These are phyloP conservation scores for Pelecanus crispus DNA, from an alignment of 2,113 vertebrate genomes.

Conservation along the genomic window DNA sequence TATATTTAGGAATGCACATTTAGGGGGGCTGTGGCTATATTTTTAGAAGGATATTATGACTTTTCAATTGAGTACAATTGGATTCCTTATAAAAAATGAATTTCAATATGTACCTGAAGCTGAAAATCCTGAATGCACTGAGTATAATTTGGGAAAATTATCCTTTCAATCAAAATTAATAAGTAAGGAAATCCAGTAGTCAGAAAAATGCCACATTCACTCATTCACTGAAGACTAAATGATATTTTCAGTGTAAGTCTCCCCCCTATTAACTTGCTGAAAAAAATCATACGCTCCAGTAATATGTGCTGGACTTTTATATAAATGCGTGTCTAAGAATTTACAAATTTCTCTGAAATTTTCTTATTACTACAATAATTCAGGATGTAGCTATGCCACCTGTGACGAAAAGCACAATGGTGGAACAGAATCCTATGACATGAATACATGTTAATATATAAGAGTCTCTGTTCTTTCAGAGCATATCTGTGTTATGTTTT, in stretches of 20 bases:
- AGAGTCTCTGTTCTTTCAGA: not conserved
- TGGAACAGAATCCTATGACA: not conserved
- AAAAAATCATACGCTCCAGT: not conserved
- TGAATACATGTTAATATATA: not conserved
- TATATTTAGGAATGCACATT: not conserved
- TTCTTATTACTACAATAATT: not conserved
- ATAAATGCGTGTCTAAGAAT: not conserved
- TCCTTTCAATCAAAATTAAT: not conserved
- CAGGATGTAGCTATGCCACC: not conserved
- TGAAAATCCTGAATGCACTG: not conserved
- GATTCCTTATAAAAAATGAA: not conserved
- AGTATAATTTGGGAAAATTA: not conserved
- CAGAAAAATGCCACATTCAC: not conserved
- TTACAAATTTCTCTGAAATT: not conserved
- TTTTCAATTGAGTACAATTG: not conserved
- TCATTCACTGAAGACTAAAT: not conserved
- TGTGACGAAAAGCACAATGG: not conserved
- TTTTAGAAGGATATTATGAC: not conserved
- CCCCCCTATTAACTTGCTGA: not conserved
- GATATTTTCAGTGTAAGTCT: not conserved
- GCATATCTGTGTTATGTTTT: not conserved
- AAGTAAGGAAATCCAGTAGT: not conserved
- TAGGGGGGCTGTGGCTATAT: not conserved
- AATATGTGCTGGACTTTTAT: not conserved
- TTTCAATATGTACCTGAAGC: not conserved